phyloP scores from a whole-genome alignment of 1,140 invertebrate species.

The Hyposmocoma kahamanoa region DNA sequence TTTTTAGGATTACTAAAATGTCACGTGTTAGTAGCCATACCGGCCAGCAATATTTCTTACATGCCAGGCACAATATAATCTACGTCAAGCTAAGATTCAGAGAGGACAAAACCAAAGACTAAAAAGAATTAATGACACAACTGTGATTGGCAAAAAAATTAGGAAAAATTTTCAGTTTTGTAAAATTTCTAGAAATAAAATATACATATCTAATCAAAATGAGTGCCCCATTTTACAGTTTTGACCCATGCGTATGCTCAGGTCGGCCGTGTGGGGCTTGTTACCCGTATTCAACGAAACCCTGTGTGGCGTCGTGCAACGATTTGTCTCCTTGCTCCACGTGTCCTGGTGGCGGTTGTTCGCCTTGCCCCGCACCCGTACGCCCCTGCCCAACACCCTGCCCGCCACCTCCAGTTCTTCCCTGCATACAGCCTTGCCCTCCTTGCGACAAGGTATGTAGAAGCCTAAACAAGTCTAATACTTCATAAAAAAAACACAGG shows the following conservation, averaged over 20 bases:
- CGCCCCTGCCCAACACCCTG: constrained; percentile 47
- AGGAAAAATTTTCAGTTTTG: not conserved
- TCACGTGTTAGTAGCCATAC: too few relatives aligned
- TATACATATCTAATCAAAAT: constrained; percentile 35
- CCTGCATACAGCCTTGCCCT: constrained; percentile 47
- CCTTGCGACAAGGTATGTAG: constrained; percentile 52
- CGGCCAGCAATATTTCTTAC: not conserved
- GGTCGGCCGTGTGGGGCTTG: constrained; percentile 52
- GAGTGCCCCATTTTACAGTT: constrained; percentile 57
- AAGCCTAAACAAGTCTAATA: too few relatives aligned
- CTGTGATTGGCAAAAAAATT: not conserved
- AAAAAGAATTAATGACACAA: not conserved
- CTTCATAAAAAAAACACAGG: too few relatives aligned
- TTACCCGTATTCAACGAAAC: constrained; percentile 50
- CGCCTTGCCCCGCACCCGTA: constrained; percentile 53
- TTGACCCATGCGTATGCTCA: constrained; percentile 49
- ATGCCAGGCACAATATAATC: not conserved
- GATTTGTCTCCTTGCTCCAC: constrained; percentile 42
- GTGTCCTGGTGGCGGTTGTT: constrained; percentile 57
- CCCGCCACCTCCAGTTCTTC: constrained; percentile 40
- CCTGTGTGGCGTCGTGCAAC: constrained; percentile 43
- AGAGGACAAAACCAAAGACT: constrained; percentile 2
- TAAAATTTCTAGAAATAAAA: constrained; percentile 17
- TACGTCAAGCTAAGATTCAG: not conserved
- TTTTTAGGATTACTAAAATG: too few relatives aligned